These are phyloP conservation scores for Epizoanthus scotinus DNA, from an alignment of 92 coral and sea anemone genomes.

Conservation along the genomic window DNA sequence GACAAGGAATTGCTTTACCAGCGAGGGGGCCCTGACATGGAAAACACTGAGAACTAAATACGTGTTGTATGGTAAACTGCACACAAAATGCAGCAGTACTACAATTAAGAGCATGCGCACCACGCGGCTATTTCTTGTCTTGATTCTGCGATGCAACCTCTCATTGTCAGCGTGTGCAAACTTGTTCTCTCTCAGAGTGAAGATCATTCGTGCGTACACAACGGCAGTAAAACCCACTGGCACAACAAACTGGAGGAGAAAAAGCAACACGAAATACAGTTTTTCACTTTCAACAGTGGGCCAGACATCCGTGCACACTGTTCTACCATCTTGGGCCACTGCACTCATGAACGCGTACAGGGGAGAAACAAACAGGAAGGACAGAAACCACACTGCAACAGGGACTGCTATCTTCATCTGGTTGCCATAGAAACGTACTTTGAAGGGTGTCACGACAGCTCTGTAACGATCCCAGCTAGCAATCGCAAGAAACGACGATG, in stretches of 20 bases:
- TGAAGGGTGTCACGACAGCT: constrained; percentile 50
- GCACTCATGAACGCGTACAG: constrained; percentile 50
- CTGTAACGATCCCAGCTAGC: constrained; percentile 51
- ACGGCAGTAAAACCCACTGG: constrained; percentile 46
- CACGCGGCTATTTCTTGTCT: constrained; percentile 47
- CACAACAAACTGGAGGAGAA: constrained; percentile 55
- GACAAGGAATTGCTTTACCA: constrained; percentile 54
- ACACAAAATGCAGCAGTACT: constrained; percentile 48
- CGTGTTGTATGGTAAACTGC: constrained; percentile 58
- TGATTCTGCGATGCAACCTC: constrained; percentile 1
- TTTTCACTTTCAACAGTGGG: constrained; percentile 47
- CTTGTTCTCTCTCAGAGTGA: constrained; percentile 26
- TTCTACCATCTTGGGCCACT: constrained; percentile 14
- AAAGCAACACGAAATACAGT: constrained; percentile 40
- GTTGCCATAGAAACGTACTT: constrained; percentile 25
- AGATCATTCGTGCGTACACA: constrained; percentile 46
- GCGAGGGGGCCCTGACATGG: constrained; percentile 12
- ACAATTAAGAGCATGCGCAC: constrained; percentile 58
- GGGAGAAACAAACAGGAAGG: constrained; percentile 45
- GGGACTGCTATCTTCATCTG: constrained; percentile 47
- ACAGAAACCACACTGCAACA: constrained; percentile 41
- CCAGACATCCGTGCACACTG: constrained; percentile 56
- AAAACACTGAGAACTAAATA: constrained; percentile 47
- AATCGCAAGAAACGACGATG: constrained; percentile 49
- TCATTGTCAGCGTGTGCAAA: constrained; percentile 26